Evolutionary conservation across 2,797 vertebrate species (phyloP).

Genomic region (Mus spretus): DNA sequence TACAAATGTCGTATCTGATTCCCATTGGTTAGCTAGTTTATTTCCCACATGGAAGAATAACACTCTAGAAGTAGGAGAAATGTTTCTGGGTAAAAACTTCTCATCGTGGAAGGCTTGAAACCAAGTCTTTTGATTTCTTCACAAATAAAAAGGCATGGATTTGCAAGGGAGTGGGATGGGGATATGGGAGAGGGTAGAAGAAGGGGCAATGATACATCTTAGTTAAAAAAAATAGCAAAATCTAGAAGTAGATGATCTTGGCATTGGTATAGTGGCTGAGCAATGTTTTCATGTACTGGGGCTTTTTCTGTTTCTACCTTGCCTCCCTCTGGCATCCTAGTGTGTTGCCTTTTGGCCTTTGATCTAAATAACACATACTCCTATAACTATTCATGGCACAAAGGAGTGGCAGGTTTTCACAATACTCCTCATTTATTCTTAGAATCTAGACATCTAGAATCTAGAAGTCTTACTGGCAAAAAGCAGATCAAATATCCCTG

Average conservation of each 20-base stretch:
- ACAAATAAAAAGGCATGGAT: neutral
- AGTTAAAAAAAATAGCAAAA: neutral
- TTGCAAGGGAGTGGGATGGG: neutral
- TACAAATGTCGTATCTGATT: neutral
- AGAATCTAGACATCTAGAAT: neutral
- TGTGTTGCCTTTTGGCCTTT: rapidly evolving
- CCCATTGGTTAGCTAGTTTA: neutral
- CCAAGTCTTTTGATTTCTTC: neutral
- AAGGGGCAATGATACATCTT: neutral
- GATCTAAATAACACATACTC: neutral
- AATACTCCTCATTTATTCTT: neutral
- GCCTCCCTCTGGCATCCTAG: neutral
- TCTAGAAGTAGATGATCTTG: neutral
- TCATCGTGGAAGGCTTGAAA: neutral
- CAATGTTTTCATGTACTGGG: neutral
- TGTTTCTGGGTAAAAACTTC: neutral
- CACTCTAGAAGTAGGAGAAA: neutral
- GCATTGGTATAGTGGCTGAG: neutral
- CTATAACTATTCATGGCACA: neutral
- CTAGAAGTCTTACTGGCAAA: neutral
- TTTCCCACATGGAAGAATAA: neutral
- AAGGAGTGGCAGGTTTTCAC: neutral
- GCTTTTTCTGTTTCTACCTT: neutral
- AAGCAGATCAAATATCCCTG: neutral
- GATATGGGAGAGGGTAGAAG: neutral